A percentile compares a stretch with the other conserved stretches of the same genome.
phyloP scores from a whole-genome alignment of 2,113 vertebrate genomes.

The Pterocles gutturalis region DNA sequence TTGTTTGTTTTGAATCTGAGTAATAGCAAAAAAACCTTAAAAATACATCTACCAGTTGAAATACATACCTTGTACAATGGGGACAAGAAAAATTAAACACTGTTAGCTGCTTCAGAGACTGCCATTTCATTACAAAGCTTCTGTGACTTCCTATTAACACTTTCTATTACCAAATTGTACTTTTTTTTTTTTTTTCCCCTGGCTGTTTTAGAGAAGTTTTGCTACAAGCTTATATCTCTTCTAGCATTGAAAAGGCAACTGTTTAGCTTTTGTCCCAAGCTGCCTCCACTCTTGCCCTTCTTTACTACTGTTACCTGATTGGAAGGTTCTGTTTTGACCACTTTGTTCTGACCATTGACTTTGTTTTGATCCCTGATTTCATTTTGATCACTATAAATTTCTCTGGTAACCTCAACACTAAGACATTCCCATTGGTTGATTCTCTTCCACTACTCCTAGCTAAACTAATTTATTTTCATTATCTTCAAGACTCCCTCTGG shows the following conservation, averaged over 20 bases:
- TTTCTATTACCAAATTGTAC: background rate
- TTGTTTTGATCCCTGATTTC: background rate
- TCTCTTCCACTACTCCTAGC: background rate
- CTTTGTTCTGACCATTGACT: background rate
- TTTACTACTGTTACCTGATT: background rate
- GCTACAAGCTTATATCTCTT: background rate
- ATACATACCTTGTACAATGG: background rate
- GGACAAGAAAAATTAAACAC: background rate
- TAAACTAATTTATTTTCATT: background rate
- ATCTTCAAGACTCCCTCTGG: background rate
- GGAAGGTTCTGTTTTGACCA: background rate
- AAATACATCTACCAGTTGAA: background rate
- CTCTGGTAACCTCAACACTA: background rate
- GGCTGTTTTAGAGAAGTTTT: background rate
- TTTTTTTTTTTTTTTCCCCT: no score
- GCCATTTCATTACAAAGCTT: background rate
- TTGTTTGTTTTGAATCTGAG: background rate
- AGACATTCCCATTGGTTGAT: background rate
- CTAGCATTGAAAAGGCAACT: background rate
- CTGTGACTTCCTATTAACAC: background rate
- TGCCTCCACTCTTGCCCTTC: background rate
- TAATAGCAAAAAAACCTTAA: background rate
- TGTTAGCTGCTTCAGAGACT: background rate
- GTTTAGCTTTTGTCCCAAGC: background rate
- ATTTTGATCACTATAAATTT: background rate